phyloP scores from a whole-genome alignment of 2,797 vertebrate genomes.

The Hypotaenidia okinawae region DNA sequence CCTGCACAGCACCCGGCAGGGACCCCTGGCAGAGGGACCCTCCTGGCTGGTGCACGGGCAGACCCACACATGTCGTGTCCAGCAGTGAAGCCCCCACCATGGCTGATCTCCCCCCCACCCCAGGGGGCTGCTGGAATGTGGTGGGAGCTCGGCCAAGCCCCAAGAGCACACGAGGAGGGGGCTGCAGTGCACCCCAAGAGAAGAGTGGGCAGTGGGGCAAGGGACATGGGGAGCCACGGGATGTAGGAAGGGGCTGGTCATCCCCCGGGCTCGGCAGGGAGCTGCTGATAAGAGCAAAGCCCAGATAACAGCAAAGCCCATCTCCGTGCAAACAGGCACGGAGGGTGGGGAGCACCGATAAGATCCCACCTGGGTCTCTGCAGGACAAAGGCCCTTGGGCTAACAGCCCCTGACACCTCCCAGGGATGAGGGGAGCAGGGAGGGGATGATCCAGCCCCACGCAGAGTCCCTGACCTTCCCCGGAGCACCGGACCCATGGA shows the following conservation, averaged over 20 bases:
- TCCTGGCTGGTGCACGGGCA: neutral
- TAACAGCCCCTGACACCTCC: neutral
- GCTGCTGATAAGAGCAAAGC: neutral
- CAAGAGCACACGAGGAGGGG: rapidly evolving
- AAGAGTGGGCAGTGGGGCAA: neutral
- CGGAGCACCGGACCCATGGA: no score
- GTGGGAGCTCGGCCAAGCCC: neutral
- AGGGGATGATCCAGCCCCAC: rapidly evolving
- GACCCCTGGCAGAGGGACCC: neutral
- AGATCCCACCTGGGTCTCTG: neutral
- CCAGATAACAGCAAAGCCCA: neutral
- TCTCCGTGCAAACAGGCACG: neutral
- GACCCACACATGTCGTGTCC: neutral
- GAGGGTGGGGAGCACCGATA: neutral
- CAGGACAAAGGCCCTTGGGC: neutral
- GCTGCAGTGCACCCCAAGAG: neutral
- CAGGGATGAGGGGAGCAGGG: neutral
- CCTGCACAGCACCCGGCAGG: neutral
- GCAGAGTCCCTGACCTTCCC: neutral
- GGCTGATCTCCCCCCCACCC: neutral
- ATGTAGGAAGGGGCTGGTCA: neutral
- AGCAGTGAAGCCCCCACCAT: no score
- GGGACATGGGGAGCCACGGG: neutral
- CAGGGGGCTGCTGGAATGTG: neutral
- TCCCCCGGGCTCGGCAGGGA: neutral